Base-by-base conservation (phyloP, 2,888 invertebrate genomes). In the Hesperia comma region DNA sequence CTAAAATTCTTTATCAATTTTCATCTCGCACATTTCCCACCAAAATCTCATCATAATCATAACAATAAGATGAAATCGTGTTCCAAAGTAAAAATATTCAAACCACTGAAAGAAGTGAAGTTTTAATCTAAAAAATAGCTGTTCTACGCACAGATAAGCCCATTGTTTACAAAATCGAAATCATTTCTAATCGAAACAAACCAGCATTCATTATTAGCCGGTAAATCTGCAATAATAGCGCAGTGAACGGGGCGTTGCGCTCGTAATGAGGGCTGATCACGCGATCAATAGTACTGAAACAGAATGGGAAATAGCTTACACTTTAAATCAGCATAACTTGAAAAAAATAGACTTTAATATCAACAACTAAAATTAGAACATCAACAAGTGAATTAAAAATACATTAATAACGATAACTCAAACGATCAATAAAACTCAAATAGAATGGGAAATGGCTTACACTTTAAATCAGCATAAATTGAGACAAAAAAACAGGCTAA, bases 141-240 rank as follows among this genome's bases (percentile, higher is more conserved):
- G 3, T 17, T 17, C 1, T 17, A 2, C 46, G 21, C 19, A 49
- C 21, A 51, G 51, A 6, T 51, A 5, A 26, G 51, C 2, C 14
- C 26, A 26, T 51, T 51, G 43, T 58, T 43, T 58, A 14, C 26
- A 15, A 49, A 46, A 61, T 26, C 26, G 26, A 41, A 53, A 53
- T 61, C 53, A 54, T n/a, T 21, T 53, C 41, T 61, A 54, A 61
- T 61, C 61, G 40, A 53, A 54, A 54, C 61, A n/a, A 26, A 53
- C 40, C 41, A 53, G 53, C 41, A 21, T 61, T 61, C 26, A 14
- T 40, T 40, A 61, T 61, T 61, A 54, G 53, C 61, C 26, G 41
- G 53, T 61, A 51, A 61, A 54, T 40, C 53, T 41, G 40, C 51
- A 61, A 61, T 51, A 41, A 61, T 10, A 53, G 21, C 40, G 40